Percentiles rank a stretch among this genome's conserved stretches.
Conservation (phyloP, 1,140 invertebrate genomes). For the Bombus impatiens region DNA sequence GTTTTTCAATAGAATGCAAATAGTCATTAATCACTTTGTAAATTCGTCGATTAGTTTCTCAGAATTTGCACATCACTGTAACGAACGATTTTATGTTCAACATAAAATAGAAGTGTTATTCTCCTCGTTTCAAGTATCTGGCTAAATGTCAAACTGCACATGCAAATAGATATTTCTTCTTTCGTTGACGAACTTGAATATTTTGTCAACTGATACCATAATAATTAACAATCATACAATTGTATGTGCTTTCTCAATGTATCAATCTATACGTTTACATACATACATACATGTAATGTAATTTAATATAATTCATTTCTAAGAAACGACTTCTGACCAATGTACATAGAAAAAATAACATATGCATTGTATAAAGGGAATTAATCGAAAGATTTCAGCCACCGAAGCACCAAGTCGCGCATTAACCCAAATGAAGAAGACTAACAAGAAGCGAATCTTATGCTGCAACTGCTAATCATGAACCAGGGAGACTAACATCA, state of each 20-base stretch:
- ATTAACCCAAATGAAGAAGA: conserved; percentile 33
- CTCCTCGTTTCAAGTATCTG: conserved; percentile 22
- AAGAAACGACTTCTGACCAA: conserved; percentile 7
- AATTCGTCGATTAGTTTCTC: not conserved
- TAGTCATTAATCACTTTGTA: too few relatives aligned
- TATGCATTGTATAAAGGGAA: not conserved
- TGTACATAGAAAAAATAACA: not conserved
- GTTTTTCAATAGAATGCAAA: too few relatives aligned
- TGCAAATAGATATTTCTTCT: not conserved
- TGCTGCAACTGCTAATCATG: conserved; percentile 25
- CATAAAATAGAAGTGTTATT: conserved; percentile 21
- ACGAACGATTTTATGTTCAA: not conserved
- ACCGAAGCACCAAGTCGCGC: conserved; percentile 3
- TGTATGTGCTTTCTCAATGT: too few relatives aligned
- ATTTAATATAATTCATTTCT: not conserved
- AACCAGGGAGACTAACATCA: conserved; percentile 43
- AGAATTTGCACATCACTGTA: not conserved
- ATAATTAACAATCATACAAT: not conserved
- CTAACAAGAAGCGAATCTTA: conserved; percentile 43
- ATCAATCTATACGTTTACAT: too few relatives aligned
- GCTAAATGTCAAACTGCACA: conserved; percentile 37
- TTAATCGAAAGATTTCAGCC: conserved; percentile 33
- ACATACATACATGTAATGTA: too few relatives aligned
- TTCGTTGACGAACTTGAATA: not conserved
- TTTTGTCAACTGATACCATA: not conserved